A percentile compares a stretch with the other conserved stretches of the same genome.
phyloP scores from a whole-genome alignment of 53 echinoderm and acorn worm genomes.

The Actinopyga echinites region DNA sequence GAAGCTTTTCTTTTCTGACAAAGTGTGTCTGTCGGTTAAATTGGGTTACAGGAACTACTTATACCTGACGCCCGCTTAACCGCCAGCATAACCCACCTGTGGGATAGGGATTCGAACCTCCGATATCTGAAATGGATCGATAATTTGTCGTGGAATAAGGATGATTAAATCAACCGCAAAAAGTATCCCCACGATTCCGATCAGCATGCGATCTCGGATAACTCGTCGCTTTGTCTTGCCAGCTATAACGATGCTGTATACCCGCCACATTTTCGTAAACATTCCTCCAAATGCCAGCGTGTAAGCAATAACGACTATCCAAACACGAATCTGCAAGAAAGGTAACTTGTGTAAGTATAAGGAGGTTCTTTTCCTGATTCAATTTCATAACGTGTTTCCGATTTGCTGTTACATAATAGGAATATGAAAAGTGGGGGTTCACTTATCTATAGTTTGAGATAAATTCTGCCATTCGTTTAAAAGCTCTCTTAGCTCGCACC shows the following conservation, averaged over 20 bases:
- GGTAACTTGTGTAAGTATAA: too few species aligned
- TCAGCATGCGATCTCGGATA: slow-evolving; percentile 68
- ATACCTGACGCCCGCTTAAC: too few species aligned
- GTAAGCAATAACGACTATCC: slow-evolving; percentile 64
- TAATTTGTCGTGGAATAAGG: slow-evolving; percentile 62
- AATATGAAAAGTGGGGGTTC: too few species aligned
- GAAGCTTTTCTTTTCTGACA: too few species aligned
- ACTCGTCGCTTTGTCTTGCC: slow-evolving; percentile 74
- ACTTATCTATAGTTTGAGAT: too few species aligned
- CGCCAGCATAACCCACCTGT: slow-evolving; percentile 42
- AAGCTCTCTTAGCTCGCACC: too few species aligned
- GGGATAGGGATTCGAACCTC: slow-evolving; percentile 56
- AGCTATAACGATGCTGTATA: slow-evolving; percentile 84
- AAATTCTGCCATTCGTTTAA: too few species aligned
- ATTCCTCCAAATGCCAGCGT: slow-evolving; percentile 83
- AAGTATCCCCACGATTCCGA: slow-evolving; percentile 69
- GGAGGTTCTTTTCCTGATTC: too few species aligned
- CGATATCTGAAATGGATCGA: slow-evolving; percentile 56
- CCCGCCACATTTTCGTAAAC: slow-evolving; percentile 93
- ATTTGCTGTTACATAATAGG: too few species aligned
- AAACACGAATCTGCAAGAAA: slow-evolving; percentile 56
- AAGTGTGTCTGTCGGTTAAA: too few species aligned
- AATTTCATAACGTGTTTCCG: too few species aligned
- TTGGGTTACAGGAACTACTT: too few species aligned
- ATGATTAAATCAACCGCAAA: slow-evolving; percentile 67